Evolutionary conservation across 92 coral and sea anemone genomes (phyloP), one percentile per base, ranked within the genome.

Genomic region (Palythoa grandiflora): DNA sequence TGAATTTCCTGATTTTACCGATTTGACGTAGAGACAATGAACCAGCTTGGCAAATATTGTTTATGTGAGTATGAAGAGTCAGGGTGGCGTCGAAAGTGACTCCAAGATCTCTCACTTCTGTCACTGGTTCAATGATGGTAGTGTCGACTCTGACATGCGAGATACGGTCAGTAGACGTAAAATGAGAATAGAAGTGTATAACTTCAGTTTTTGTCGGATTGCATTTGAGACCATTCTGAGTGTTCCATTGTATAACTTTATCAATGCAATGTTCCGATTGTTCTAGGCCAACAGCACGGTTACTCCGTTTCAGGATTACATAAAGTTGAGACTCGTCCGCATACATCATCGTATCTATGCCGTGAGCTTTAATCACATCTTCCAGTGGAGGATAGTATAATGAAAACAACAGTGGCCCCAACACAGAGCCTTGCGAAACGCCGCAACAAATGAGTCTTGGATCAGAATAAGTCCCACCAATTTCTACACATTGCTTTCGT

Each of bases 321-420:
- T 85, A 74, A 12, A 74, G 89, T 75, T 85, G 89, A 36, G 73
- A 85, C 20, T 85, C 89, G 38, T 85, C 88, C 75, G 80, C 80
- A 60, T 84, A 84, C 63, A 57, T 57, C 63, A 57, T 57, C 12
- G 63, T 3, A 57, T 57, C 63, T 57, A 57, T 57, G 14, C 87
- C 76, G 16, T 83, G 87, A 28, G 68, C 52, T 61, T 17, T 66
- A 37, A 83, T 39, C 21, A 83, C 76, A 83, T 83, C 87, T 65
- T 83, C 75, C 16, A 83, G 59, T 39, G 78, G 87, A 65, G 73
- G 3, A 65, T 9, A 40, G 47, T 40, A 40, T 40, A 40, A 40
- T 5, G 47, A 40, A 40, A 40, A 40, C 47, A 40, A 40, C 47
- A 40, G 6, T 40, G 47, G 47, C 47, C 47, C 47, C 47, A 40